Percentiles rank a stretch among this genome's conserved stretches.
Conservation (phyloP, 1,140 invertebrate species). For the Drosophila trapezifrons region DNA sequence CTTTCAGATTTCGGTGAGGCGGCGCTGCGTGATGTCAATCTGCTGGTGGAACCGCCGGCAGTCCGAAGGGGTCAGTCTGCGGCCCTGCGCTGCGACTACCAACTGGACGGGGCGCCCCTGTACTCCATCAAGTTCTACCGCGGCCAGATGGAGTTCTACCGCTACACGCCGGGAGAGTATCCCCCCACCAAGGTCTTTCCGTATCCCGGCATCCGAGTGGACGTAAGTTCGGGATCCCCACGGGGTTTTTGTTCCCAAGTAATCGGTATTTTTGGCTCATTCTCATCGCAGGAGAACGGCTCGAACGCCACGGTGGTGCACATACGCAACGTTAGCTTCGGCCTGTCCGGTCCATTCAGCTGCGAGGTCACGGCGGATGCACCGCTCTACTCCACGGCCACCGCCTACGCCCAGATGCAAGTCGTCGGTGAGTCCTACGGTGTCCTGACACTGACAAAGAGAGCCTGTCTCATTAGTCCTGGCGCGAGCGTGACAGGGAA, state of each 20-base stretch:
- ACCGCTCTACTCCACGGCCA: conserved; percentile 89
- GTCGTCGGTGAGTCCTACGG: conserved; percentile 89
- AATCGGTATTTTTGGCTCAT: conserved; percentile 58
- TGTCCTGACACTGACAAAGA: conserved; percentile 14
- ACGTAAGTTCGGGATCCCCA: conserved; percentile 87
- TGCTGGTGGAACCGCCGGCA: conserved; percentile 85
- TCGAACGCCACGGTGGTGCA: conserved; percentile 91
- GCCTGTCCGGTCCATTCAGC: conserved; percentile 91
- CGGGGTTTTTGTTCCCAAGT: conserved; percentile 8
- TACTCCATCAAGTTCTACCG: conserved; percentile 93
- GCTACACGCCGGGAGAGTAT: conserved; percentile 89
- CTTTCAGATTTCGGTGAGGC: conserved; percentile 74
- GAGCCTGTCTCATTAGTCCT: conserved; percentile 41
- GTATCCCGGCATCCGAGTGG: conserved; percentile 89
- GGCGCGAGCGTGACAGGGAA: conserved; percentile 4
- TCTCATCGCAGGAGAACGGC: conserved; percentile 86
- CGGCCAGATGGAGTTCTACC: conserved; percentile 90
- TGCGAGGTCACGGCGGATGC: conserved; percentile 94
- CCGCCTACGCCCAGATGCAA: conserved; percentile 87
- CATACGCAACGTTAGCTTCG: conserved; percentile 89
- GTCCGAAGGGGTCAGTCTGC: conserved; percentile 88
- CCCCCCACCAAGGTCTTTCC: conserved; percentile 89
- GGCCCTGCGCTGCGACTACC: conserved; percentile 89
- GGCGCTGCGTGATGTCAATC: conserved; percentile 84
- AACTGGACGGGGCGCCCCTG: conserved; percentile 89